Conservation (phyloP, 2,797 vertebrate genomes). For the Eremophila alpestris region DNA sequence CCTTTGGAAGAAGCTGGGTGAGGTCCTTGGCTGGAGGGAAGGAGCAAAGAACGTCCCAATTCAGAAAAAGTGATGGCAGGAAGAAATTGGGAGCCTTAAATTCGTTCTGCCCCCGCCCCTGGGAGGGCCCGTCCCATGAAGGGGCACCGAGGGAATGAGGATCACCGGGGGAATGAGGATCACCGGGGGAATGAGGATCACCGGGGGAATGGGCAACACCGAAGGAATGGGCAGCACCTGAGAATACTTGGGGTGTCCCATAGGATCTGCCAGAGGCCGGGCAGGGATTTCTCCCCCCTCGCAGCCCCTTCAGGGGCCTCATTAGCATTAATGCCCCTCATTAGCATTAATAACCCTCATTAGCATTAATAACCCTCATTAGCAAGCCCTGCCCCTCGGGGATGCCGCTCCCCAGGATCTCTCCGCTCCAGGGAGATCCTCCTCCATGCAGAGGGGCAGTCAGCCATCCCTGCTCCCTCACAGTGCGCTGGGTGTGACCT, state of each 20-base stretch:
- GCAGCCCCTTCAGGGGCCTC: background rate
- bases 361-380: conserved; percentile 13
- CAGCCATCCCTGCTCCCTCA: background rate
- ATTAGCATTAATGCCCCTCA: too few relatives aligned
- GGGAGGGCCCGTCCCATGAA: background rate
- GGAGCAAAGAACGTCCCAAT: accelerated
- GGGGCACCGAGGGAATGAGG: background rate
- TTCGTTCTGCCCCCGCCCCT: accelerated
- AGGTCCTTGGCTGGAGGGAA: accelerated
- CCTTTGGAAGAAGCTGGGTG: background rate
- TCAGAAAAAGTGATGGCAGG: accelerated
- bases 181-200: too few relatives aligned
- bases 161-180: too few relatives aligned
- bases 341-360: background rate
- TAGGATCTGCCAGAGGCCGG: accelerated
- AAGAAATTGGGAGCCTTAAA: background rate
- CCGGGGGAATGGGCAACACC: too few relatives aligned
- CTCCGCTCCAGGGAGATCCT: background rate
- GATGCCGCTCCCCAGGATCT: background rate
- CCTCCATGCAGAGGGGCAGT: background rate
- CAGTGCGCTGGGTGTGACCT: too few relatives aligned
- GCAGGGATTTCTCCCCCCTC: background rate
- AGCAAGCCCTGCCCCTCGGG: background rate
- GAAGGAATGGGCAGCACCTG: background rate
- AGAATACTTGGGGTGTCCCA: background rate